These are phyloP conservation scores for Haemorhous mexicanus DNA, from an alignment of 2,113 vertebrate species.

Conservation along the genomic window DNA sequence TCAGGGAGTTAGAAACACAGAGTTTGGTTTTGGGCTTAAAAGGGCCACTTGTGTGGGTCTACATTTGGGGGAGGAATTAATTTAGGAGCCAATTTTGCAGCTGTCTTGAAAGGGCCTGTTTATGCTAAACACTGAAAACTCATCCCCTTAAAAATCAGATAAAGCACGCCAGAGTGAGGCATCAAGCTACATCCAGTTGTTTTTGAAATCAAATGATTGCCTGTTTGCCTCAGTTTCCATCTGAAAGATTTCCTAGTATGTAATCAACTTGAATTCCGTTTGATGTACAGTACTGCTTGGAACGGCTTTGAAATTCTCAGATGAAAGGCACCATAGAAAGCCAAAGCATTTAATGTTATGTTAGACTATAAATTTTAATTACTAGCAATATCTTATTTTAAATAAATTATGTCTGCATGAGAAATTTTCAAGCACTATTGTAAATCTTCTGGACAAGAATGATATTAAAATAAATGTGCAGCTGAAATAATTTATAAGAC, in stretches of 20 bases:
- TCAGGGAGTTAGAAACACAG: neutral
- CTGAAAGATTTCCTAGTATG: neutral
- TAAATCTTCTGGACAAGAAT: slow-evolving; percentile 33
- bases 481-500: slow-evolving; percentile 22
- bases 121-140: neutral
- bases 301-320: slow-evolving; percentile 48
- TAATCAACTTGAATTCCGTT: neutral
- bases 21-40: neutral
- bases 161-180: neutral
- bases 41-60: neutral
- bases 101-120: neutral
- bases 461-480: slow-evolving; percentile 32
- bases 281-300: neutral
- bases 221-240: slow-evolving; percentile 19
- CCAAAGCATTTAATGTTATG: slow-evolving; percentile 1
- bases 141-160: neutral
- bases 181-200: neutral
- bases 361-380: slow-evolving; percentile 45
- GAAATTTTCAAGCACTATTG: slow-evolving; percentile 1
- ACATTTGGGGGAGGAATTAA: neutral
- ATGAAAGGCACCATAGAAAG: slow-evolving; percentile 29
- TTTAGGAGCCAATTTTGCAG: neutral
- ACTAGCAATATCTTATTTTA: slow-evolving; percentile 12
- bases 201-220: neutral
- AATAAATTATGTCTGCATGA: slow-evolving; percentile 33